Evolutionary conservation across 1,140 invertebrate species (phyloP).

Genomic region (Sminthurinus signatus): DNA sequence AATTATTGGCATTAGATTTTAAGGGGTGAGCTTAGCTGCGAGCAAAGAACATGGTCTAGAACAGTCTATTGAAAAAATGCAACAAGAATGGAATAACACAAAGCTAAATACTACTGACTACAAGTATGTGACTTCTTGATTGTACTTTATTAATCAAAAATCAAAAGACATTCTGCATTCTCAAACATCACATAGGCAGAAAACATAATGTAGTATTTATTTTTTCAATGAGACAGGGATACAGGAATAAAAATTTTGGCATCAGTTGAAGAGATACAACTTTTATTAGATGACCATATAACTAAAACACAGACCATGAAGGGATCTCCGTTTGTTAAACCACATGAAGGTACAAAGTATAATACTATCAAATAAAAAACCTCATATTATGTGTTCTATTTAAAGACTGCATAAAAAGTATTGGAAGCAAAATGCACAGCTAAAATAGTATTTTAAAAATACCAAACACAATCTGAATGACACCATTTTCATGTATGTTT

Average conservation of each 20-base stretch:
- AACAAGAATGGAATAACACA: conserved; percentile 73
- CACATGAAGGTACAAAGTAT: conserved; percentile 61
- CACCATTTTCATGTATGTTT: not conserved
- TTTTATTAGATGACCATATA: conserved; percentile 79
- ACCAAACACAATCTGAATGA: not conserved
- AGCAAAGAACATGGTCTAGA: conserved; percentile 77
- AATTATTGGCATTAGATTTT: conserved; percentile 53
- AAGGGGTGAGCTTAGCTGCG: conserved; percentile 81
- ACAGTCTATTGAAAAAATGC: conserved; percentile 73
- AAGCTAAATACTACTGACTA: conserved; percentile 63
- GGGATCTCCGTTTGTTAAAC: conserved; percentile 85
- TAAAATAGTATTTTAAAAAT: not conserved
- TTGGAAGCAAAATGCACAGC: not conserved
- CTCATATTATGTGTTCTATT: too few relatives aligned
- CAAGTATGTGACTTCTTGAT: conserved; percentile 49
- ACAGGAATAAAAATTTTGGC: conserved; percentile 70
- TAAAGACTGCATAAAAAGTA: not conserved
- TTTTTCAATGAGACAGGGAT: conserved; percentile 53
- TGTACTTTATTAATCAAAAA: not conserved
- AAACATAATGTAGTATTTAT: not conserved
- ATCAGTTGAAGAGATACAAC: conserved; percentile 76
- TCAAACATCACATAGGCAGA: too few relatives aligned
- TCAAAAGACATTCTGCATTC: too few relatives aligned
- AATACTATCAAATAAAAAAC: too few relatives aligned
- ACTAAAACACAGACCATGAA: conserved; percentile 82